A percentile compares a stretch with the other conserved stretches of the same genome.
Evolutionary conservation across 2,888 invertebrate genomes (phyloP).

Genomic region (Tetranychus truncatus): DNA sequence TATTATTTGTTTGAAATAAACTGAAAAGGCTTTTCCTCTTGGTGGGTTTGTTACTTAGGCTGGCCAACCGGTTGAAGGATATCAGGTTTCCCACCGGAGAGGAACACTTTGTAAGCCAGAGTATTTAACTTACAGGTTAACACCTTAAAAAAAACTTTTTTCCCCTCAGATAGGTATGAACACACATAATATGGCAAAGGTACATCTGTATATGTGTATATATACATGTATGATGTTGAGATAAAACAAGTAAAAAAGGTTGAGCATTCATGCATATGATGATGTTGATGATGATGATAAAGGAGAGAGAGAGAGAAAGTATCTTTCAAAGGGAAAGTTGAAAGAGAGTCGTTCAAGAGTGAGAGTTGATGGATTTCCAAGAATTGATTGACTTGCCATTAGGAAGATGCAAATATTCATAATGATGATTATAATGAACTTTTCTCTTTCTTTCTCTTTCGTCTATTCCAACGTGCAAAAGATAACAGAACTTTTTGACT

Average conservation of each 20-base stretch:
- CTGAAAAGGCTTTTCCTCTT: too few relatives aligned
- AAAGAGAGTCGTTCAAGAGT: too few relatives aligned
- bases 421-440: neutral
- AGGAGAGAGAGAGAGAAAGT: neutral
- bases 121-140: too few relatives aligned
- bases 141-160: too few relatives aligned
- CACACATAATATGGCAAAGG: too few relatives aligned
- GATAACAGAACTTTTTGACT: neutral
- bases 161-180: too few relatives aligned
- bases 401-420: neutral
- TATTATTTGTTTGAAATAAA: too few relatives aligned
- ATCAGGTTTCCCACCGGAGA: neutral
- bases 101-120: too few relatives aligned
- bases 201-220: too few relatives aligned
- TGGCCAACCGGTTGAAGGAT: neutral
- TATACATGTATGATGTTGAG: neutral
- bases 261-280: neutral
- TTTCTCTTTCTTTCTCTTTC: neutral
- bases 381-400: neutral
- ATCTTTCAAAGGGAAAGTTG: too few relatives aligned
- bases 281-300: neutral
- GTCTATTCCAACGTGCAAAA: too few relatives aligned
- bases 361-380: neutral
- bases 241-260: neutral
- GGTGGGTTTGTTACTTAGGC: neutral